Base-by-base conservation (phyloP, 1,140 invertebrate genomes). In the Leptinotarsa texana region DNA sequence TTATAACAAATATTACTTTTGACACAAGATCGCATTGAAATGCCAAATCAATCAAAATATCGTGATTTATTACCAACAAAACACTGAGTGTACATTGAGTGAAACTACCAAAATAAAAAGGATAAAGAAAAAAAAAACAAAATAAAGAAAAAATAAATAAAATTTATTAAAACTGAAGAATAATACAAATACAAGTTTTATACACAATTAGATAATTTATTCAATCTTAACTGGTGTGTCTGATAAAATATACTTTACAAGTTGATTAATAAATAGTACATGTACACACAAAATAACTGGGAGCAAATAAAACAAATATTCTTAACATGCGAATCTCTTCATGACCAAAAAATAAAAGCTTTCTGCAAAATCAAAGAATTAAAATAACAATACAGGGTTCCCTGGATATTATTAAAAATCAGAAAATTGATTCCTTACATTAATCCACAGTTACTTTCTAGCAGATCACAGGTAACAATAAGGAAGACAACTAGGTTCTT, bases 61-160 rank as follows among this genome's bases (percentile, higher is more conserved):
- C 8, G 33, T 42, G 33, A 42, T 42, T 2, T 42, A 42, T 42
- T 42, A 42, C 33, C 33, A 42, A 15, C 15, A 57, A 57, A 57
- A 57, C 51, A 17, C 4, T 18, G n/a, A 57, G 51, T 57, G 51
- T n/a, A 57, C 51, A 57, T 8, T 57, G 51, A 57, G n/a, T 57
- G 17, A 57, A 15, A 57, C 51, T 57, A 57, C 51, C n/a, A 18
- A 15, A 57, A 57, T 15, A 57, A 57, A 57, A 57, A 57, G 51
- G 51, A 57, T 4, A 57, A 57, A 57, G 15, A 57, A 57, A 57
- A 57, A n/a, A 57, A 57, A 57, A 57, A n/a, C 15, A 57, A 57
- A 57, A n/a, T n/a, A 57, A 57, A n/a, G 17, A 57, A 57, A 57
- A 57, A 57, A 57, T 57, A 57, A 57, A 57, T 57, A 57, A 57